Conservation (phyloP, 2,888 invertebrate genomes). For the Ephialtes manifestator region DNA sequence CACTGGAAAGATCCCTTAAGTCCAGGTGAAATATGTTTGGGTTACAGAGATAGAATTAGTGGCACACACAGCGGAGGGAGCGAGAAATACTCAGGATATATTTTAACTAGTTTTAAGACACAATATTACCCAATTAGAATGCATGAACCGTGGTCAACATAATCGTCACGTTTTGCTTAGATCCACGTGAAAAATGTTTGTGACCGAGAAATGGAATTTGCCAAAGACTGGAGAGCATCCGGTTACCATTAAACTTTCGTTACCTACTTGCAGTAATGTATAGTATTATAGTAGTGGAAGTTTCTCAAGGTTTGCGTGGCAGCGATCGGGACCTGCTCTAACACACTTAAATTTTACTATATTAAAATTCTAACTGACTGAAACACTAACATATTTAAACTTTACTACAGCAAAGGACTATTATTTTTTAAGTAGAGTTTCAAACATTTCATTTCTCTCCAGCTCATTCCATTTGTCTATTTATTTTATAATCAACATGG, state of each 20-base stretch:
- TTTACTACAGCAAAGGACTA: background rate
- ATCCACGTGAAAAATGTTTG: background rate
- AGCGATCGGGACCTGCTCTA: background rate
- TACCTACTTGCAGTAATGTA: constrained; percentile 24
- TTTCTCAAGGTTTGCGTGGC: constrained; percentile 4
- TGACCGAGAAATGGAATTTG: constrained; percentile 15
- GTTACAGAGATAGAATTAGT: no score
- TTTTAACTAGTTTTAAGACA: background rate
- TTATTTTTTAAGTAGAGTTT: background rate
- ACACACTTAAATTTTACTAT: background rate
- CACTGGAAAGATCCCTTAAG: background rate
- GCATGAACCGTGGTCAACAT: background rate
- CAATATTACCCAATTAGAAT: background rate
- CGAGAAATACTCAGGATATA: background rate
- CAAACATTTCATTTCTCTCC: no score
- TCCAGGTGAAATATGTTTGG: background rate
- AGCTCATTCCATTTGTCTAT: no score
- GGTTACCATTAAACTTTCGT: constrained; percentile 28
- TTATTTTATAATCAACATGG: no score
- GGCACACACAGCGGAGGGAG: no score
- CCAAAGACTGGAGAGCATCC: constrained; percentile 25
- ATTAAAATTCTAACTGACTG: background rate
- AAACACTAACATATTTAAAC: background rate
- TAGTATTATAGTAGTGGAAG: constrained; percentile 18
- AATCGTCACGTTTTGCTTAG: background rate